phyloP scores from a whole-genome alignment of 2,113 vertebrate genomes.

The Epinephelus lanceolatus region DNA sequence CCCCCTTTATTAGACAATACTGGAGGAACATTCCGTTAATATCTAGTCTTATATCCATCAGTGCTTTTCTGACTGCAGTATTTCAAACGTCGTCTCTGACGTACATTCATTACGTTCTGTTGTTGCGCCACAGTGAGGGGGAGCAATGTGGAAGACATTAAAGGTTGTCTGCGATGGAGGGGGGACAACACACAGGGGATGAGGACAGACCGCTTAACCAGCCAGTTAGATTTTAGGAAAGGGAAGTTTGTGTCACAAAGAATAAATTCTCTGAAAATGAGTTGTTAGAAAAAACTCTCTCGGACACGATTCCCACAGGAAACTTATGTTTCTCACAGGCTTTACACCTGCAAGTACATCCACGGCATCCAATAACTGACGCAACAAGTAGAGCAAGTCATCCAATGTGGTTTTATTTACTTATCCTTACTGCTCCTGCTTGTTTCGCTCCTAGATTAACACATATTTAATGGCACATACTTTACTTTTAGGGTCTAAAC shows the following conservation, averaged over 20 bases:
- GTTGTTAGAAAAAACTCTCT: neutral
- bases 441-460: neutral
- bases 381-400: neutral
- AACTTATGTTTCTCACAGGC: neutral
- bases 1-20: neutral
- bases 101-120: constrained; percentile 41
- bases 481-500: no score
- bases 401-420: no score
- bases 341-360: neutral
- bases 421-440: neutral
- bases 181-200: neutral
- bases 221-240: neutral
- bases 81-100: neutral
- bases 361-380: neutral
- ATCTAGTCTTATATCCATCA: constrained; percentile 5
- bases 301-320: neutral
- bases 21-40: constrained; percentile 22
- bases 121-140: constrained; percentile 5
- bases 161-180: neutral
- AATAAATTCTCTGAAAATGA: constrained; percentile 4
- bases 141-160: constrained; percentile 32
- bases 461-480: no score
- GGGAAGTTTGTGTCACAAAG: neutral
- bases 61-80: constrained; percentile 15
- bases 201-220: neutral